Evolutionary conservation across 2,888 invertebrate species (phyloP).

Genomic region (Rhodophaea formosa): DNA sequence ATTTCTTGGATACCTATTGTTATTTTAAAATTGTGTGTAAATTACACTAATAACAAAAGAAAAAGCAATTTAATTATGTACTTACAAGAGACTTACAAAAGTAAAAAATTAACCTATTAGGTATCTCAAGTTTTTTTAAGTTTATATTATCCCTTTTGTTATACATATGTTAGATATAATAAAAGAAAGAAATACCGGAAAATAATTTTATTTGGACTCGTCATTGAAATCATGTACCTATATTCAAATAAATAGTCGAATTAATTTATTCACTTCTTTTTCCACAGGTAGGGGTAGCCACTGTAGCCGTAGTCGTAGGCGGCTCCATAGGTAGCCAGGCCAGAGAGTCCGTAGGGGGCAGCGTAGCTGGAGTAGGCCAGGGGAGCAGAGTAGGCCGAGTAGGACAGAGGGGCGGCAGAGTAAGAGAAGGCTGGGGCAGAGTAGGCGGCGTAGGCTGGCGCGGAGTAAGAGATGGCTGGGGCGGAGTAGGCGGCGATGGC

Average conservation of each 20-base stretch:
- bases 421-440: slow-evolving; percentile 9
- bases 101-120: too few relatives aligned
- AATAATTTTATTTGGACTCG: slow-evolving; percentile 13
- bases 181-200: not conserved
- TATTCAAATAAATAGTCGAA: slow-evolving; percentile 14
- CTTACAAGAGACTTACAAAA: too few relatives aligned
- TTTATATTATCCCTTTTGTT: too few relatives aligned
- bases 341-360: slow-evolving; percentile 1
- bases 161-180: not conserved
- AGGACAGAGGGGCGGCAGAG: slow-evolving; percentile 1
- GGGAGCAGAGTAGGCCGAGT: slow-evolving; percentile 18
- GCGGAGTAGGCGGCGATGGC: slow-evolving; percentile 30
- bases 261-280: slow-evolving; percentile 27
- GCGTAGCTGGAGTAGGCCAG: slow-evolving; percentile 3
- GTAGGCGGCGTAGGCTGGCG: slow-evolving; percentile 34
- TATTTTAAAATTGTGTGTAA: too few relatives aligned
- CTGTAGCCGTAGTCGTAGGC: slow-evolving; percentile 16
- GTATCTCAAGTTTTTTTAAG: too few relatives aligned
- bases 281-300: slow-evolving; percentile 21
- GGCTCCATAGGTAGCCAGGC: slow-evolving; percentile 10
- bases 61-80: too few relatives aligned
- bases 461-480: slow-evolving; percentile 22
- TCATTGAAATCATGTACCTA: slow-evolving; percentile 7
- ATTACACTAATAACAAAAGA: too few relatives aligned
- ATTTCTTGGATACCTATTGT: too few relatives aligned